Conservation (phyloP, 2,888 invertebrate species). For the Drosophila kuntzei region DNA sequence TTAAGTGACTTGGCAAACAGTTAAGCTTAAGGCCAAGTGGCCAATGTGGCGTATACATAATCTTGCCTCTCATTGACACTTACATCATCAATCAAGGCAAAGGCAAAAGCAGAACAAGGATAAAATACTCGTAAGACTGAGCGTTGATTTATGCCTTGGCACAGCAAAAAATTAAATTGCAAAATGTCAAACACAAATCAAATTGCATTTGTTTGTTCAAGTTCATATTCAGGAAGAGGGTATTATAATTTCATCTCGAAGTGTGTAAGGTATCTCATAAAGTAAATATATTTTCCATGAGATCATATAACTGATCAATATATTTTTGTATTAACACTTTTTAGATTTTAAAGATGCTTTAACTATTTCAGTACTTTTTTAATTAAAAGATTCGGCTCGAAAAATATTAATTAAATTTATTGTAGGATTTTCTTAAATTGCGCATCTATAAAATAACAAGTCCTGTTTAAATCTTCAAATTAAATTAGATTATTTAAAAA, state of each 20-base stretch:
- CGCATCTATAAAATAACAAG: too few relatives aligned
- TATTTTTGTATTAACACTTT: too few relatives aligned
- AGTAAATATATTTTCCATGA: too few relatives aligned
- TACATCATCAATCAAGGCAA: conserved; percentile 43
- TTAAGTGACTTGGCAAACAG: conserved; percentile 8
- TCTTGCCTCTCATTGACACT: conserved; percentile 27
- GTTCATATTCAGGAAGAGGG: background rate
- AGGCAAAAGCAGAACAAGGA: conserved; percentile 2
- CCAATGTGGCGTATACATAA: conserved; percentile 41
- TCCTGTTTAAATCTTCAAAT: too few relatives aligned
- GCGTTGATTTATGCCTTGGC: conserved; percentile 65
- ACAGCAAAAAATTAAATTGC: conserved; percentile 69
- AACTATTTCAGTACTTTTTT: too few relatives aligned
- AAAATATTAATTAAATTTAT: too few relatives aligned
- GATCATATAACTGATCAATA: too few relatives aligned
- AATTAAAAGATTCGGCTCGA: too few relatives aligned
- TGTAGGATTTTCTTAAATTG: too few relatives aligned
- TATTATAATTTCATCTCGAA: background rate
- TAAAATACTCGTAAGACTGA: background rate
- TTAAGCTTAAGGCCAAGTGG: conserved; percentile 31
- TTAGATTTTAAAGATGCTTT: too few relatives aligned
- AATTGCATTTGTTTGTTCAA: conserved; percentile 66
- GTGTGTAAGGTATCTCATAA: too few relatives aligned
- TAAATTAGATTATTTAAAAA: too few relatives aligned
- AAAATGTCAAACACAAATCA: conserved; percentile 70